Evolutionary conservation across 2,113 vertebrate genomes (phyloP), one percentile per base, ranked within the genome.

Genomic region (Gavia stellata): DNA sequence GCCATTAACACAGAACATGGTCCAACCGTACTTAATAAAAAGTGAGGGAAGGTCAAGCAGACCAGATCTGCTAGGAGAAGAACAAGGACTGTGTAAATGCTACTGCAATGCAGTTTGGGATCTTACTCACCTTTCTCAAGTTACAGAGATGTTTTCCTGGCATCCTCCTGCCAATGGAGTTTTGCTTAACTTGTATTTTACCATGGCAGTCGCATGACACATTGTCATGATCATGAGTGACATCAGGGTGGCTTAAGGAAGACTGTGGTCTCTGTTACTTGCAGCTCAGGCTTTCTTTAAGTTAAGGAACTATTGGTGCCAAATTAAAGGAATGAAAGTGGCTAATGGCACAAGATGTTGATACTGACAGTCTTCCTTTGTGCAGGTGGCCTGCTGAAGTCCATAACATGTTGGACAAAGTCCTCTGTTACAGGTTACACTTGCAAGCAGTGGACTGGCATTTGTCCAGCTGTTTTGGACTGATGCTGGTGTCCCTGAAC

Each of bases 371-470:
- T 28, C 34, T 82, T 17, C 20, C 26, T 70, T 68, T 23, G n/a
- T 45, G 71, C 56, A 73, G 40, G 10, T 31, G 16, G 6, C 12
- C 71, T 83, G 40, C 47, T 90, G 62, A 49, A 81, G 40, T 36
- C 44, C 47, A 1, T 38, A 65, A 23, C 0, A 0, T 28, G 33
- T 18, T 42, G 33, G n/a, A 63, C 71, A 68, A 62, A 61, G 45
- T 31, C 49, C 24, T 56, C 29, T 34, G 17, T 62, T 59, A 25
- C 1, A 40, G 3, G 2, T 31, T 44, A 36, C 12, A 20, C 31
- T 72, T 66, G 47, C 31, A 63, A 56, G 26, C 8, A 21, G 14
- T 56, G 2, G 6, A 1, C 23, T 65, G 91, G 17, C 25, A 23
- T 89, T 77, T 74, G 25, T 40, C 33, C 44, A 70, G 68, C 56